A percentile compares a stretch with the other conserved stretches of the same genome.
phyloP scores from a whole-genome alignment of 1,140 invertebrate species.

The Cyrtorhinus lividipennis region DNA sequence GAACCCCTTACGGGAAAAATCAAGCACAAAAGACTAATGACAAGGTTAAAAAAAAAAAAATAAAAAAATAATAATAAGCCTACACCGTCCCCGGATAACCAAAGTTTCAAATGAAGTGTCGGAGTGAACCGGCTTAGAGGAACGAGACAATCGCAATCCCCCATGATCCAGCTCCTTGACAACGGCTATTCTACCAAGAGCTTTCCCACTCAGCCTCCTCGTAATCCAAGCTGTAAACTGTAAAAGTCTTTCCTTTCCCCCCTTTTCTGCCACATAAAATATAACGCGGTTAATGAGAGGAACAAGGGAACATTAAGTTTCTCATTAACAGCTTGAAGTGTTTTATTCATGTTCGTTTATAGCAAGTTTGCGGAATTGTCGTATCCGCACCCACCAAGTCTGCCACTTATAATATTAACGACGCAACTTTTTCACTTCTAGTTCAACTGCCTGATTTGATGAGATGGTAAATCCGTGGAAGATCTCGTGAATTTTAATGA shows the following conservation, averaged over 20 bases:
- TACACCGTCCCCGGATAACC: too few relatives aligned
- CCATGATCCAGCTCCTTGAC: not conserved
- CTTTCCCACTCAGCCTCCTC: not conserved
- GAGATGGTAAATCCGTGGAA: too few relatives aligned
- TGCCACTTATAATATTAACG: not conserved
- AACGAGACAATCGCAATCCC: not conserved
- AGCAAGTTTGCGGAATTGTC: not conserved
- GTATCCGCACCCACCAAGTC: not conserved
- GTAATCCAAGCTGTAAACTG: not conserved
- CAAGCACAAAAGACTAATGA: too few relatives aligned
- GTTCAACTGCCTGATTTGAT: not conserved
- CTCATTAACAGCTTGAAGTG: not conserved
- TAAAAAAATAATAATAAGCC: too few relatives aligned
- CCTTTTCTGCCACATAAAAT: not conserved
- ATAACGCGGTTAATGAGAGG: not conserved
- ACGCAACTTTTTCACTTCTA: conserved; percentile 4
- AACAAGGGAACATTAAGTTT: conserved; percentile 5
- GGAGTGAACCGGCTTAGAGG: not conserved
- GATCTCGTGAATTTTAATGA: too few relatives aligned
- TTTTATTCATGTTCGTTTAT: not conserved
- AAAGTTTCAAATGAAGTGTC: not conserved
- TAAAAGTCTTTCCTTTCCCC: not conserved
- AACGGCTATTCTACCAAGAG: not conserved
- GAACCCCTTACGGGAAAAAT: too few relatives aligned
- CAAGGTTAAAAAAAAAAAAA: too few relatives aligned